phyloP scores from a whole-genome alignment of 2,797 vertebrate genomes.

The Lophotriccus pileatus region DNA sequence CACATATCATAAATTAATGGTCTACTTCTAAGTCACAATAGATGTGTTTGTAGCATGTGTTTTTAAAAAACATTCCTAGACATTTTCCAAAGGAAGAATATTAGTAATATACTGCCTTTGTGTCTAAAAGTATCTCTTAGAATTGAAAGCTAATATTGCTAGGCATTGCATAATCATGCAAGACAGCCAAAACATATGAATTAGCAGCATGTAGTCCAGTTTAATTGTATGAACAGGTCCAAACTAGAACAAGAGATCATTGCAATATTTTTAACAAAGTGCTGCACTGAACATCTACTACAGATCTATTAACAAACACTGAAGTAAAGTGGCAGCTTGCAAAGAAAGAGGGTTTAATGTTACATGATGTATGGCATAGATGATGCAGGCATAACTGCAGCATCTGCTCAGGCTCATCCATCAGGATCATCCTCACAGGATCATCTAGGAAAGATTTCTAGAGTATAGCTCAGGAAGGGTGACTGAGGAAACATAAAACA shows the following conservation, averaged over 20 bases:
- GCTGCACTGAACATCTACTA: rapidly evolving
- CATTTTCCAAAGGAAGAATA: background rate
- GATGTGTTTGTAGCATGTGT: background rate
- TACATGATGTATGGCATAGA: background rate
- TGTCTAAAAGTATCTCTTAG: background rate
- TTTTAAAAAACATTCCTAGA: background rate
- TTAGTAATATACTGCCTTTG: background rate
- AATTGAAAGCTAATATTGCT: background rate
- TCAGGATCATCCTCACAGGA: background rate
- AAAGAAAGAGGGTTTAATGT: background rate
- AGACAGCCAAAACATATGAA: background rate
- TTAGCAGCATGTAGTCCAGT: background rate
- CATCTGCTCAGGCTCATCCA: background rate
- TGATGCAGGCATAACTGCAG: background rate
- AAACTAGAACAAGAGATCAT: background rate
- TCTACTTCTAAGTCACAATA: background rate
- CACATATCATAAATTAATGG: background rate
- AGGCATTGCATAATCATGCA: background rate
- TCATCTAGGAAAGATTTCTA: background rate
- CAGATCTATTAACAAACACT: background rate
- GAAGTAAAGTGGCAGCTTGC: background rate
- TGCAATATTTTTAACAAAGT: background rate
- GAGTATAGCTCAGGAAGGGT: background rate
- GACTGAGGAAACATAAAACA: background rate
- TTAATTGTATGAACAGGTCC: background rate